Evolutionary conservation across 92 coral and sea anemone genomes (phyloP).

Genomic region (Phenganax stokvisi): DNA sequence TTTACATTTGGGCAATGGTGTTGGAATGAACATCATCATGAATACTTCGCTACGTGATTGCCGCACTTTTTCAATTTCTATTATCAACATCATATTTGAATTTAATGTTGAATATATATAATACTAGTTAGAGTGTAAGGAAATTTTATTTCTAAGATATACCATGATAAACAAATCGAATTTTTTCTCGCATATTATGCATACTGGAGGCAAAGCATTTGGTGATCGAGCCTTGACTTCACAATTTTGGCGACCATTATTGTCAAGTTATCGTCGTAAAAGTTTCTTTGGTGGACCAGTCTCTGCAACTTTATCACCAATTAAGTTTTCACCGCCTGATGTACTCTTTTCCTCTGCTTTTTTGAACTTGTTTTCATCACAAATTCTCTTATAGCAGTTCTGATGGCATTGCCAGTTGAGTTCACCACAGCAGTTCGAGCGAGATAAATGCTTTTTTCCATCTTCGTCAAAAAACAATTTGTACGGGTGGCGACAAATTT

Average conservation of each 20-base stretch:
- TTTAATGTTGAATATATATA: too few species aligned
- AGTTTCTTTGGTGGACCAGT: neutral
- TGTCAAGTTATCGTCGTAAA: neutral
- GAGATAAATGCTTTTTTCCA: neutral
- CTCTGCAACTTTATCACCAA: neutral
- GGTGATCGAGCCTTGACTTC: slow-evolving; percentile 3
- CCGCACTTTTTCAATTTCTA: too few species aligned
- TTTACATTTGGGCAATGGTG: too few species aligned
- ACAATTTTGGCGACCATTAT: neutral
- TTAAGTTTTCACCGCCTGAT: neutral
- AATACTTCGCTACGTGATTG: too few species aligned
- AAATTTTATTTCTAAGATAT: neutral
- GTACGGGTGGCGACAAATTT: neutral
- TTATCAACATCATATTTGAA: too few species aligned
- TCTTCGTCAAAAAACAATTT: neutral
- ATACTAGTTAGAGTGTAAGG: too few species aligned
- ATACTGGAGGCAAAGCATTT: neutral
- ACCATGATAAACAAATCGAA: neutral
- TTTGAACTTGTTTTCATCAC: neutral
- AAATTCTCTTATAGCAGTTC: neutral
- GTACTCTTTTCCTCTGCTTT: slow-evolving; percentile 1
- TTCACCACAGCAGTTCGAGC: neutral
- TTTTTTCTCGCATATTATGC: slow-evolving; percentile 6
- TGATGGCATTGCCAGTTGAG: neutral
- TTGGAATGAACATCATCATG: too few species aligned